These are phyloP conservation scores for Amorpha juglandis DNA, from an alignment of 2,888 invertebrate genomes.

Conservation along the genomic window DNA sequence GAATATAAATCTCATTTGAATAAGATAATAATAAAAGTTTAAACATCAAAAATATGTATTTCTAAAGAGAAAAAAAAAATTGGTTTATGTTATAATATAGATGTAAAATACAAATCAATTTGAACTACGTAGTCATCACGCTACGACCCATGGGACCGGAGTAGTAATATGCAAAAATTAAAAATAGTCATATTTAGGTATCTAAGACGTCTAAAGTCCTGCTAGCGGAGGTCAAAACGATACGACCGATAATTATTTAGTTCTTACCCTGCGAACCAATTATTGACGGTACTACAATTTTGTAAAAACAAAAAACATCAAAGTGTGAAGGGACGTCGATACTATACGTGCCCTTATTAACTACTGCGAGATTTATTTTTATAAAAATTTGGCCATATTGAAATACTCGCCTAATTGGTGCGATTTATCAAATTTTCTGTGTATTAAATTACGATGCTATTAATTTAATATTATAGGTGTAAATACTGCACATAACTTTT, in stretches of 20 bases:
- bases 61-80: too few species aligned
- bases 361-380: slow-evolving; percentile 48
- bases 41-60: not conserved
- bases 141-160: not conserved
- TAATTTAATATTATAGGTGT: not conserved
- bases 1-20: not conserved
- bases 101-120: too few species aligned
- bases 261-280: slow-evolving; percentile 56
- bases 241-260: slow-evolving; percentile 2
- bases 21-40: not conserved
- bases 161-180: not conserved
- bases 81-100: too few species aligned
- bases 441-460: too few species aligned
- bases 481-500: not conserved
- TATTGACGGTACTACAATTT: slow-evolving; percentile 75
- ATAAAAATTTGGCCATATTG: not conserved
- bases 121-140: too few species aligned
- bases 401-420: not conserved
- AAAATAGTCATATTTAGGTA: not conserved
- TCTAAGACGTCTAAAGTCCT: not conserved
- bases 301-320: slow-evolving; percentile 58
- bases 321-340: slow-evolving; percentile 70
- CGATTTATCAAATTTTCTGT: not conserved
- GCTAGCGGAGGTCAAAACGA: slow-evolving; percentile 4
- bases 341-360: slow-evolving; percentile 70